Evolutionary conservation across 2,888 invertebrate species (phyloP).

Genomic region (Crocallis elinguaria): DNA sequence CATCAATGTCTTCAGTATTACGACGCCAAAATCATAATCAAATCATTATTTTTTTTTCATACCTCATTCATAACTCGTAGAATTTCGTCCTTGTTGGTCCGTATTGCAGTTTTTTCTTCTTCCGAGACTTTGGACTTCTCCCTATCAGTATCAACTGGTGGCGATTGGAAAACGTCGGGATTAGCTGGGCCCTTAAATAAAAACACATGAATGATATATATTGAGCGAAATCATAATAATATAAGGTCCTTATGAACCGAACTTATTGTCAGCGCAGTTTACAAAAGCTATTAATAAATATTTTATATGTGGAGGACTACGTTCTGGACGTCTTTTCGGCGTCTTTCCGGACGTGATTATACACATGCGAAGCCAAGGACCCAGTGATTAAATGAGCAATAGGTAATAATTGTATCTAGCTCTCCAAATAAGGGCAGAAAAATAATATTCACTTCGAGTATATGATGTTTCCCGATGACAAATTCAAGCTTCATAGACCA

Average conservation of each 20-base stretch:
- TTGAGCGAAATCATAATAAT: neutral
- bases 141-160: slow-evolving; percentile 52
- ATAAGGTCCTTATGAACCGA: neutral
- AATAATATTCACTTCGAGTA: slow-evolving; percentile 86
- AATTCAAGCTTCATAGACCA: slow-evolving; percentile 96
- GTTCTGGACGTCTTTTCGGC: no score
- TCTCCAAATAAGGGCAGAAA: neutral
- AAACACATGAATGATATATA: neutral
- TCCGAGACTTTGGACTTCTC: slow-evolving; percentile 77
- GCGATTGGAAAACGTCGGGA: slow-evolving; percentile 89
- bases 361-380: no score
- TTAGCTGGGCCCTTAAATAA: slow-evolving; percentile 88
- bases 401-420: no score
- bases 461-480: slow-evolving; percentile 92
- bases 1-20: no score
- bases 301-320: no score
- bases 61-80: slow-evolving; percentile 88
- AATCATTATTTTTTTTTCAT: slow-evolving; percentile 38
- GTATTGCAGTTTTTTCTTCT: slow-evolving; percentile 74
- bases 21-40: no score
- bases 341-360: no score
- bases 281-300: no score
- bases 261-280: no score
- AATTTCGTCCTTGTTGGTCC: slow-evolving; percentile 87
- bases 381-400: no score